A percentile compares a stretch with the other conserved stretches of the same genome.
These are phyloP conservation scores for Stegophylla sp. DNA, from an alignment of 2,888 invertebrate species.

Conservation along the genomic window DNA sequence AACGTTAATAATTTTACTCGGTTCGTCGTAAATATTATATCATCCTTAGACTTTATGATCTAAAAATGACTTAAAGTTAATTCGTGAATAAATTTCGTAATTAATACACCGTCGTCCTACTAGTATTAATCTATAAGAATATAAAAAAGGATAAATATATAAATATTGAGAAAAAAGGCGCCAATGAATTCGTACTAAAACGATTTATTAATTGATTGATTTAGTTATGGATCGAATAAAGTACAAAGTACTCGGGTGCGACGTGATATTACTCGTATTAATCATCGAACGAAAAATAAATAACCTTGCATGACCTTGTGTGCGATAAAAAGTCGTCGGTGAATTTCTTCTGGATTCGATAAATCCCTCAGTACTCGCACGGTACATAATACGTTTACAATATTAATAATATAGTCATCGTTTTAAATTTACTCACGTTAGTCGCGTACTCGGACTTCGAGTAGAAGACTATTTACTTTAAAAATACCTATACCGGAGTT, in stretches of 20 bases:
- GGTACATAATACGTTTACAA: not conserved
- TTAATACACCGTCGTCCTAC: too few species aligned
- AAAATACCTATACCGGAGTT: not conserved
- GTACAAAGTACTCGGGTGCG: constrained; percentile 42
- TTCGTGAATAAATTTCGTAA: too few species aligned
- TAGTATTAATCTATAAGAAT: too few species aligned
- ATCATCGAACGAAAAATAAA: constrained; percentile 1
- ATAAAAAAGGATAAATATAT: not conserved
- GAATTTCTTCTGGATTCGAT: not conserved
- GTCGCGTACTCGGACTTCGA: too few species aligned
- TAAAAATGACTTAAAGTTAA: too few species aligned
- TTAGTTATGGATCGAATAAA: too few species aligned
- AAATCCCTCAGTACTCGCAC: not conserved
- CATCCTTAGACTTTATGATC: too few species aligned
- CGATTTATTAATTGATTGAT: too few species aligned
- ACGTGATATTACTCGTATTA: not conserved
- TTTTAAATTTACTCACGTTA: not conserved
- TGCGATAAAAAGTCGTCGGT: not conserved
- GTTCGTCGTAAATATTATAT: too few species aligned
- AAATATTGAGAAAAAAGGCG: too few species aligned
- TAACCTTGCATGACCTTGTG: constrained; percentile 36
- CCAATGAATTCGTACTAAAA: not conserved
- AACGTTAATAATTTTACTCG: too few species aligned
- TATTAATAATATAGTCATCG: not conserved
- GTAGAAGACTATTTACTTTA: too few species aligned